phyloP scores from a whole-genome alignment of 1,140 invertebrate genomes.

The Mycetomoellerius zeteki region DNA sequence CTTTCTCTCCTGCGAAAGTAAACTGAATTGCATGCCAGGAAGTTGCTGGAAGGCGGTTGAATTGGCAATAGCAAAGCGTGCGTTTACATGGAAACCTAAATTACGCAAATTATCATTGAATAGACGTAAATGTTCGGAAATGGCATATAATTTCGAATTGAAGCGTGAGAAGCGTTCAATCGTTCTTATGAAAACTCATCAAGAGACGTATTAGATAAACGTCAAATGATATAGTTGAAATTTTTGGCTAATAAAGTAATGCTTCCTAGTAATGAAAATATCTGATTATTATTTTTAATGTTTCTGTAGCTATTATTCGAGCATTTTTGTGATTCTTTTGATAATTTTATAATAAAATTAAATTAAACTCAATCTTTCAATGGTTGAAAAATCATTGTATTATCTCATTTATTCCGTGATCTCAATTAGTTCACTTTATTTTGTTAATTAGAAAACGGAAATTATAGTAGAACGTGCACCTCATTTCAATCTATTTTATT shows the following conservation, averaged over 20 bases:
- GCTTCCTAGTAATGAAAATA: neutral
- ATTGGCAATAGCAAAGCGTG: constrained; percentile 36
- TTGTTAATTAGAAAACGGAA: constrained; percentile 38
- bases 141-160: constrained; percentile 42
- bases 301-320: neutral
- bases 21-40: constrained; percentile 45
- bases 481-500: constrained; percentile 27
- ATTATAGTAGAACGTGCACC: neutral
- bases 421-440: constrained; percentile 14
- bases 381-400: constrained; percentile 16
- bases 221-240: neutral
- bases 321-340: neutral
- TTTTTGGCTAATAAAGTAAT: neutral
- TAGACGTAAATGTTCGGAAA: constrained; percentile 42
- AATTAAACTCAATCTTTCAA: constrained; percentile 1
- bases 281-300: neutral
- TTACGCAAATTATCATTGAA: constrained; percentile 56
- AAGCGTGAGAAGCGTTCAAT: neutral
- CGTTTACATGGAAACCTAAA: constrained; percentile 52
- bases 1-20: neutral
- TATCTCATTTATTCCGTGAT: neutral
- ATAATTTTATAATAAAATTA: constrained; percentile 13
- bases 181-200: constrained; percentile 1
- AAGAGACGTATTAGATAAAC: neutral
- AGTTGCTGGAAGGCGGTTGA: constrained; percentile 19